phyloP scores from a whole-genome alignment of 2,113 vertebrate genomes.

The Leptobrachium ailaonicum region DNA sequence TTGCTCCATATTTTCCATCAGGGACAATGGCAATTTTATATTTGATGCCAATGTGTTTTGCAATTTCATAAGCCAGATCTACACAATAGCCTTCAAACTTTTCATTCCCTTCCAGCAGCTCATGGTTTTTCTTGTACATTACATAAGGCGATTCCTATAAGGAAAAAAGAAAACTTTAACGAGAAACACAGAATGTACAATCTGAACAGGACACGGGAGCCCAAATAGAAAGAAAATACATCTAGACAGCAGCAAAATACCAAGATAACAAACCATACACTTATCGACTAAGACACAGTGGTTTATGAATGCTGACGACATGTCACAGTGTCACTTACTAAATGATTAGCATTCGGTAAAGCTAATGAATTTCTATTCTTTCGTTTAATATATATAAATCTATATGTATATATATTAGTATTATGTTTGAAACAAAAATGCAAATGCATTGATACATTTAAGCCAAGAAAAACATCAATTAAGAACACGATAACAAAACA shows the following conservation, averaged over 20 bases:
- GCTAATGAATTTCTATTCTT: too few relatives aligned
- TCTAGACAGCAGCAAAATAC: not conserved
- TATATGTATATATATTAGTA: too few relatives aligned
- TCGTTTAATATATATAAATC: too few relatives aligned
- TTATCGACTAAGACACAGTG: not conserved
- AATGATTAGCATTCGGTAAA: not conserved
- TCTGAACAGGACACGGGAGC: conserved; percentile 53
- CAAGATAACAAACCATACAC: not conserved
- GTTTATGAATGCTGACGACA: not conserved
- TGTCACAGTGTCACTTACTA: not conserved
- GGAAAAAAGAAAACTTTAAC: conserved; percentile 79
- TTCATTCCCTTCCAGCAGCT: conserved; percentile 96
- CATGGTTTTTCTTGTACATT: conserved; percentile 99
- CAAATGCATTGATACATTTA: too few relatives aligned
- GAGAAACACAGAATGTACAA: conserved; percentile 58
- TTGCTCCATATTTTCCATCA: conserved; percentile 97
- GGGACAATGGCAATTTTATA: conserved; percentile 98
- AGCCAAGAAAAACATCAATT: too few relatives aligned
- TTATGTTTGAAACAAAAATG: too few relatives aligned
- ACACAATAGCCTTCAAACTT: conserved; percentile 98
- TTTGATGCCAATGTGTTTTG: conserved; percentile 98
- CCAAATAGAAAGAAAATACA: conserved; percentile 11
- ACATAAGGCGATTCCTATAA: conserved; percentile 98
- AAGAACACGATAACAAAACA: too few relatives aligned
- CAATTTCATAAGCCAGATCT: conserved; percentile 97